Conservation (phyloP, 2,797 vertebrate genomes). For the Onychomys torridus region DNA sequence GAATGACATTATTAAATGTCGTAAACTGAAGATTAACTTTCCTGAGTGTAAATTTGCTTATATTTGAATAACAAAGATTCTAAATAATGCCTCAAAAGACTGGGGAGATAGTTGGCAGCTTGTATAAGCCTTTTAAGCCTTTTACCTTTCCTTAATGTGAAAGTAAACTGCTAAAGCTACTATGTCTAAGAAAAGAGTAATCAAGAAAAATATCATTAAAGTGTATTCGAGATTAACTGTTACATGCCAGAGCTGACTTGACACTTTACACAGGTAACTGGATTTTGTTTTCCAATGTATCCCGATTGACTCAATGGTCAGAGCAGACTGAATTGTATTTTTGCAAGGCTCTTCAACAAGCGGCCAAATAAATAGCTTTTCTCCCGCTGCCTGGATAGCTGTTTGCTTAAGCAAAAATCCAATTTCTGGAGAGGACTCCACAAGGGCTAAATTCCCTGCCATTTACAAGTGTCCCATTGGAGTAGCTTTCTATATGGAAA, state of each 20-base stretch:
- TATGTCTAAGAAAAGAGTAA: conserved; percentile 71
- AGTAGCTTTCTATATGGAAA: conserved; percentile 90
- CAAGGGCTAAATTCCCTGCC: conserved; percentile 87
- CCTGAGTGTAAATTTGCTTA: conserved; percentile 60
- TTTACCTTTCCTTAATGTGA: conserved; percentile 69
- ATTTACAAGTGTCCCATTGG: conserved; percentile 89
- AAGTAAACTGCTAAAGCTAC: conserved; percentile 61
- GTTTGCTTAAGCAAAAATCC: conserved; percentile 91
- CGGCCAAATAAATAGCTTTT: conserved; percentile 89
- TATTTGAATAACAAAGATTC: conserved; percentile 71
- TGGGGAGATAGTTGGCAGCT: conserved; percentile 13
- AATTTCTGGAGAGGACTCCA: conserved; percentile 90
- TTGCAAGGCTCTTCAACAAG: conserved; percentile 84
- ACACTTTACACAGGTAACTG: conserved; percentile 70
- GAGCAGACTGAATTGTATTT: conserved; percentile 84
- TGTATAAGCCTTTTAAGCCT: conserved; percentile 74
- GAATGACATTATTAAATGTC: conserved; percentile 76
- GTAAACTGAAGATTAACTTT: conserved; percentile 73
- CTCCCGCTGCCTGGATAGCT: conserved; percentile 86
- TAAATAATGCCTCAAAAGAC: conserved; percentile 65
- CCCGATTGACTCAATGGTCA: conserved; percentile 78
- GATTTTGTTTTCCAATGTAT: conserved; percentile 71
- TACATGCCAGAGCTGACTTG: conserved; percentile 64
- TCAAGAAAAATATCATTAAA: conserved; percentile 80
- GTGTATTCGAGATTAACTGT: conserved; percentile 75